Percentiles rank a stretch among this genome's conserved stretches.
Evolutionary conservation across 2,113 vertebrate species (phyloP).

Genomic region (Aramus guarauna): DNA sequence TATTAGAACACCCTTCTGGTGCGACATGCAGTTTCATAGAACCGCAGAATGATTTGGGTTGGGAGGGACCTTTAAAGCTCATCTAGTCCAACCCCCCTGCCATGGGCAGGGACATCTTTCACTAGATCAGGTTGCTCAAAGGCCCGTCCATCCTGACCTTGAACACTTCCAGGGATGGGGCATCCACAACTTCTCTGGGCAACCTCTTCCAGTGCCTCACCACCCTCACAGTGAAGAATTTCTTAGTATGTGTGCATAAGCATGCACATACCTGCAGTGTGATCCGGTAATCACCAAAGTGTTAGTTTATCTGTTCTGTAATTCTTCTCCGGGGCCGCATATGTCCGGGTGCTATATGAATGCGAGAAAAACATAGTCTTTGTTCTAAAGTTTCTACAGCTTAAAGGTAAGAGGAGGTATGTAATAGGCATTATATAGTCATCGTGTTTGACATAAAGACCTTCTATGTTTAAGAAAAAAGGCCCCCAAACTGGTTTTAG

Average conservation of each 20-base stretch:
- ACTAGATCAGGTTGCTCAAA: neutral
- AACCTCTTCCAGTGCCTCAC: neutral
- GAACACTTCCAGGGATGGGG: neutral
- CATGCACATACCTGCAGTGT: neutral
- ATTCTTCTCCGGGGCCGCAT: neutral
- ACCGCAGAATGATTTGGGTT: neutral
- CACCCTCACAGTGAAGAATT: neutral
- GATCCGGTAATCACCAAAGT: neutral
- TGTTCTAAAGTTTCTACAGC: neutral
- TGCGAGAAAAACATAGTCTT: neutral
- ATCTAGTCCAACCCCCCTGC: neutral
- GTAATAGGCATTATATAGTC: neutral
- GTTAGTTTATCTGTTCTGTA: neutral
- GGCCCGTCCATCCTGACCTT: neutral
- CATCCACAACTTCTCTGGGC: neutral
- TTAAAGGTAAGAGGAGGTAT: neutral
- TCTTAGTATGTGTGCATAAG: neutral
- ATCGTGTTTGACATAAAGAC: neutral
- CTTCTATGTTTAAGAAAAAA: neutral
- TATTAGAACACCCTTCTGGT: neutral
- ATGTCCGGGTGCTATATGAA: fast-evolving
- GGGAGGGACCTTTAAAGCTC: neutral
- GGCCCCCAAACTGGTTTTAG: neutral
- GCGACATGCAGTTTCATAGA: neutral
- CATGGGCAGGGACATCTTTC: neutral